Percentiles rank a stretch among this genome's conserved stretches.
Conservation (phyloP, 2,888 invertebrate genomes). For the Phymatocera aterrima region DNA sequence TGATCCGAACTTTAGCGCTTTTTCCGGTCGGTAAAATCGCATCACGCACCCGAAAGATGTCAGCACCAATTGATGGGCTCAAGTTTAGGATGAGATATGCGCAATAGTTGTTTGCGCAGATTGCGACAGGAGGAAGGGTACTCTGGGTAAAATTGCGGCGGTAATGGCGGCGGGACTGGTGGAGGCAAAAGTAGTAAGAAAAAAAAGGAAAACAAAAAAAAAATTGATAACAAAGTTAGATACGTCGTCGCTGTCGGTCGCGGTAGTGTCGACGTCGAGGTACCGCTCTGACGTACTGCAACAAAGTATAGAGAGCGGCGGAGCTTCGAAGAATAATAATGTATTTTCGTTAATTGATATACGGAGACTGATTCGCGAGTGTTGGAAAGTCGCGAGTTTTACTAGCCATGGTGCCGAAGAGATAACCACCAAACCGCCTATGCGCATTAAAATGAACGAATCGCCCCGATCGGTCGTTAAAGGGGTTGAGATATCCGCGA, state of each 20-base stretch:
- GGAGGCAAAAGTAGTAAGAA: slow-evolving; percentile 13
- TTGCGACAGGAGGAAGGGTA: not conserved
- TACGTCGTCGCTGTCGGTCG: not conserved
- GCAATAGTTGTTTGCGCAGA: not conserved
- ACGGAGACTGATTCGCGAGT: not conserved
- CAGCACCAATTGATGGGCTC: not conserved
- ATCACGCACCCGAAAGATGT: not conserved
- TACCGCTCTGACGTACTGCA: too few relatives aligned
- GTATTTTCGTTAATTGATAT: not conserved
- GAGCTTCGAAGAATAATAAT: too few relatives aligned
- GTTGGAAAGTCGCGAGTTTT: too few relatives aligned
- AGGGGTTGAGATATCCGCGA: slow-evolving; percentile 11
- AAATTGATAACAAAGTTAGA: slow-evolving; percentile 2
- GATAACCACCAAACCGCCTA: not conserved
- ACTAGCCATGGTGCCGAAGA: not conserved
- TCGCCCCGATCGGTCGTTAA: not conserved
- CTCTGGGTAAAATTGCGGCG: slow-evolving; percentile 27
- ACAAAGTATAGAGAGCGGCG: too few relatives aligned
- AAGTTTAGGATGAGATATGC: not conserved
- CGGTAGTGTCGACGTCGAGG: not conserved
- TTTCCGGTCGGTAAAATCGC: not conserved
- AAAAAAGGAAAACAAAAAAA: slow-evolving; percentile 13
- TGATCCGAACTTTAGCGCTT: not conserved
- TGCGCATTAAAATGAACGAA: slow-evolving; percentile 11
- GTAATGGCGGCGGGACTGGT: slow-evolving; percentile 17